Conservation (phyloP, 2,797 vertebrate species). For the Champsocephalus gunnari region DNA sequence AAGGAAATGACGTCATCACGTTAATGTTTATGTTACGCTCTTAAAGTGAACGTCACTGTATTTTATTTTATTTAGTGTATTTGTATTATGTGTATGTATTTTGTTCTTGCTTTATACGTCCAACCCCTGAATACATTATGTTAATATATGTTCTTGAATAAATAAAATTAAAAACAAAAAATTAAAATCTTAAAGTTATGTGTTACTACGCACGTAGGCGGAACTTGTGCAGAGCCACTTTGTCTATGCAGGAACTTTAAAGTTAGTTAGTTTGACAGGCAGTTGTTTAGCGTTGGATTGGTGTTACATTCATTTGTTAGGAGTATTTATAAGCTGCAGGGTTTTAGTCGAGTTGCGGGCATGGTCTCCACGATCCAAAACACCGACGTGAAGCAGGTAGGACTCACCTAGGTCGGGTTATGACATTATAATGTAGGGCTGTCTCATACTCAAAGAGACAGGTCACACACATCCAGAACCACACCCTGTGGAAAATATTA, state of each 20-base stretch:
- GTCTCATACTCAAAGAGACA: background rate
- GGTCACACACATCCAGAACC: background rate
- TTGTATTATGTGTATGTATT: no score
- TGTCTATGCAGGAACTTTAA: background rate
- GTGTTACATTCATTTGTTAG: rapidly evolving
- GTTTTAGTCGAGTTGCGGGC: background rate
- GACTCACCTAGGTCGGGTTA: constrained; percentile 5
- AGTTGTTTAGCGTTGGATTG: no score
- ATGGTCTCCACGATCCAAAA: constrained; percentile 69
- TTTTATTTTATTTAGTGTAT: no score
- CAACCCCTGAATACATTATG: no score
- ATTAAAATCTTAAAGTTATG: constrained; percentile 13
- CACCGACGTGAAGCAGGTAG: constrained; percentile 65
- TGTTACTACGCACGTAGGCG: background rate
- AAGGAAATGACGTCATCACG: constrained; percentile 65
- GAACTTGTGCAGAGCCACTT: constrained; percentile 6
- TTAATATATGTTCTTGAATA: no score
- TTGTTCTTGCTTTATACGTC: no score
- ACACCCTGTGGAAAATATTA: background rate
- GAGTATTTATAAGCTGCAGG: background rate
- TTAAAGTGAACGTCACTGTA: constrained; percentile 23
- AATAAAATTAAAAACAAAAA: no score
- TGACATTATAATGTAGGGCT: background rate
- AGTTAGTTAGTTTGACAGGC: background rate
- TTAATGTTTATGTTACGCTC: constrained; percentile 18